Percentiles rank a stretch among this genome's conserved stretches.
Conservation (phyloP, 2,797 vertebrate genomes). For the Sparus aurata region DNA sequence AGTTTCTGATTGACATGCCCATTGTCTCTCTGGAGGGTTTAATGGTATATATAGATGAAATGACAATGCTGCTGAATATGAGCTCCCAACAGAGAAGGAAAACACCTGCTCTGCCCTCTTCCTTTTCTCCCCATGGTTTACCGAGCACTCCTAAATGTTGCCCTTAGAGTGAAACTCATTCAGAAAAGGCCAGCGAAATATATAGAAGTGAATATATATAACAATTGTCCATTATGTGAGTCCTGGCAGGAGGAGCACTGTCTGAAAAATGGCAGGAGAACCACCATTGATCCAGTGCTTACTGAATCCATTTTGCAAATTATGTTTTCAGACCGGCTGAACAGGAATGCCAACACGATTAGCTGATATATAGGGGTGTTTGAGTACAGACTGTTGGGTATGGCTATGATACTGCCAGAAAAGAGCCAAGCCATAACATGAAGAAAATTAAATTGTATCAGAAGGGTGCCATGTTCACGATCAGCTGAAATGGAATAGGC, state of each 20-base stretch:
- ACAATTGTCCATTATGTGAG: slow-evolving; percentile 26
- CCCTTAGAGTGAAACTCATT: not conserved
- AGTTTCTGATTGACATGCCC: slow-evolving; percentile 10
- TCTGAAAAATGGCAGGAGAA: slow-evolving; percentile 28
- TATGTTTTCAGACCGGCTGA: slow-evolving; percentile 52
- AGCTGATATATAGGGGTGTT: slow-evolving; percentile 26
- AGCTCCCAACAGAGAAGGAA: slow-evolving; percentile 43
- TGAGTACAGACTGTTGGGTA: slow-evolving; percentile 20
- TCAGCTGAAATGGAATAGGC: not conserved
- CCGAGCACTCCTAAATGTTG: not conserved
- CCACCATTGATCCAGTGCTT: slow-evolving; percentile 49
- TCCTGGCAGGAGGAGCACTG: slow-evolving; percentile 26
- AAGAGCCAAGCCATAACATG: not conserved
- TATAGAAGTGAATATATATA: slow-evolving; percentile 9
- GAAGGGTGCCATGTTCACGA: not conserved
- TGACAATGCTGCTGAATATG: slow-evolving; percentile 36
- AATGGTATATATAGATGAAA: slow-evolving; percentile 18
- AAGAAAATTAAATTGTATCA: slow-evolving; percentile 5
- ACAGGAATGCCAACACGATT: slow-evolving; percentile 46
- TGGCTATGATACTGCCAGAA: not conserved
- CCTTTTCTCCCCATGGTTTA: not conserved
- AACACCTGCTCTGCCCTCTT: slow-evolving; percentile 12
- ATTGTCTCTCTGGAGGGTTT: slow-evolving; percentile 26
- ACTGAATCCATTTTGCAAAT: slow-evolving; percentile 72
- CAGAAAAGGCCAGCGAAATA: not conserved